These are phyloP conservation scores for Amphimedon queenslandica DNA, from an alignment of 37 sponge, comb jelly and placozoan species.

Conservation along the genomic window DNA sequence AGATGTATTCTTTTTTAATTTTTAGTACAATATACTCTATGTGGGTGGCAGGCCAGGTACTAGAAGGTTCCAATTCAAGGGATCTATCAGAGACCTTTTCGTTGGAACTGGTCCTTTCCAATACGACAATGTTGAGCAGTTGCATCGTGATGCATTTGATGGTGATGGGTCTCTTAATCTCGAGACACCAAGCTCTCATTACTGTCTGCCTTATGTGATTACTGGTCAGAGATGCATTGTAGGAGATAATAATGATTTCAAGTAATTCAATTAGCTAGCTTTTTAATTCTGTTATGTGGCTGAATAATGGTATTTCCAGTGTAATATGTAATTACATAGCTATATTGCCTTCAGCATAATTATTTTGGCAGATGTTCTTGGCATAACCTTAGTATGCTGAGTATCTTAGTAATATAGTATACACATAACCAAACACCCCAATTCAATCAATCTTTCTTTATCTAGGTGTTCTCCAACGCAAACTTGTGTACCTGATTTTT, in stretches of 20 bases:
- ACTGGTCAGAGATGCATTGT: constrained; percentile 26
- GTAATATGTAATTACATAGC: not conserved
- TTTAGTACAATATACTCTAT: constrained; percentile 58
- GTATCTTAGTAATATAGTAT: no score
- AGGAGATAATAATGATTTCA: constrained; percentile 28
- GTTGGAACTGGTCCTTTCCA: constrained; percentile 46
- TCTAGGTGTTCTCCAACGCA: not conserved
- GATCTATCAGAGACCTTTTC: constrained; percentile 62
- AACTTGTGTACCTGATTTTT: not conserved
- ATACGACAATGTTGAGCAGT: constrained; percentile 19
- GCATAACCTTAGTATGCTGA: no score
- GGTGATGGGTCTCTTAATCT: not conserved
- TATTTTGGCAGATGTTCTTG: not conserved
- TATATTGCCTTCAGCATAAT: no score
- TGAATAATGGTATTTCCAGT: not conserved
- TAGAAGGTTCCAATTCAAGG: constrained; percentile 61
- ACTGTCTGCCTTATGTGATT: constrained; percentile 29
- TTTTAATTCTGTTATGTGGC: not conserved
- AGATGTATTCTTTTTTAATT: no score
- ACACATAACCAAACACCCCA: no score
- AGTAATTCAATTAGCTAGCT: not conserved
- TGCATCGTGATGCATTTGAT: constrained; percentile 23
- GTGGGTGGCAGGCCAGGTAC: constrained; percentile 77
- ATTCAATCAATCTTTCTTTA: not conserved
- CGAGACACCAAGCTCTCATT: constrained; percentile 15